Conservation (phyloP, 2,113 vertebrate genomes). For the Phrynosoma platyrhinos region DNA sequence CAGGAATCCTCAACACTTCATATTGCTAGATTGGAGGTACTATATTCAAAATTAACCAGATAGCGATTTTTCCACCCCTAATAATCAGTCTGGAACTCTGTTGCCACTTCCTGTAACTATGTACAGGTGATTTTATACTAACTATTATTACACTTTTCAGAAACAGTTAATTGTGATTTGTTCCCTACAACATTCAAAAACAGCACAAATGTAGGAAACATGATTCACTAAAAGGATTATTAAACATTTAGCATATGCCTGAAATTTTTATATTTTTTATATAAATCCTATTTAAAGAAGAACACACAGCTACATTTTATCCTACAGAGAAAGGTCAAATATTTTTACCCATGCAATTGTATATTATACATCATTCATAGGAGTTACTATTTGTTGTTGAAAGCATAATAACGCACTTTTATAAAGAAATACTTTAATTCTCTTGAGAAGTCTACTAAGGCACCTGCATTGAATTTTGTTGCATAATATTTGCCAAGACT, state of each 20-base stretch:
- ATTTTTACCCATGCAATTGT: not conserved
- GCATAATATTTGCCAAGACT: not conserved
- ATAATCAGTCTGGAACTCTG: too few relatives aligned
- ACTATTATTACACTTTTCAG: not conserved
- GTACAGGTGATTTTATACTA: too few relatives aligned
- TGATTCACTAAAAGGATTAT: not conserved
- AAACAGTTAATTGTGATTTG: not conserved
- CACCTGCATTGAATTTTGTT: not conserved
- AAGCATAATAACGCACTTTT: not conserved
- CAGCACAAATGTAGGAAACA: not conserved
- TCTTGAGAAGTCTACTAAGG: not conserved
- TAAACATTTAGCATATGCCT: not conserved
- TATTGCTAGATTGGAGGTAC: too few relatives aligned
- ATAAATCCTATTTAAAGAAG: not conserved
- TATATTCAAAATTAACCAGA: too few relatives aligned
- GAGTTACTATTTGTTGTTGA: not conserved
- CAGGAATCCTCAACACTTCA: too few relatives aligned
- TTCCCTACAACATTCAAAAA: not conserved
- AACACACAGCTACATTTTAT: not conserved
- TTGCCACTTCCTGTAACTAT: too few relatives aligned
- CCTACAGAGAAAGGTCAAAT: not conserved
- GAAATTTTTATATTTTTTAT: too few relatives aligned
- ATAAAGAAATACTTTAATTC: conserved; percentile 4
- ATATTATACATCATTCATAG: conserved; percentile 6
- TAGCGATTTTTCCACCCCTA: too few relatives aligned